Base-by-base conservation (phyloP, 2,113 vertebrate genomes). In the Grus americana region DNA sequence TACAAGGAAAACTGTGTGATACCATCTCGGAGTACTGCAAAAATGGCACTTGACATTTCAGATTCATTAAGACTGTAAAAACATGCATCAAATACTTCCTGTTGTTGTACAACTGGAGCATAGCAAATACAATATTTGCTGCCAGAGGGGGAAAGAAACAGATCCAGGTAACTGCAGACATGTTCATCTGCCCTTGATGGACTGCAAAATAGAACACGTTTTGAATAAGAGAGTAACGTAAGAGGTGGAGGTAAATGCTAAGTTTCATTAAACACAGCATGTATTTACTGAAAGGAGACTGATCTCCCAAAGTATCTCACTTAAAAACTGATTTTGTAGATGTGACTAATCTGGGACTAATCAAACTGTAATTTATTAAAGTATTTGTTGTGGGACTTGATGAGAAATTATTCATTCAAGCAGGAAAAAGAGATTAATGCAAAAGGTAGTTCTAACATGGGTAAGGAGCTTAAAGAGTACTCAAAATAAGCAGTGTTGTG, bases 311-410 rank as follows among this genome's bases (percentile, higher is more conserved):
- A 63, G 65, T 63, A 85, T 21, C 52, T 84, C 16, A 79, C 82
- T 95, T 92, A 55, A 95, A 91, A 91, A 27, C 61, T 94, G 76
- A 49, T 92, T 93, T 74, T 89, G 22, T 74, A 80, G 86, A 57
- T 2, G 2, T 88, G 36, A 49, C 71, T 94, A 88, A 93, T 94
- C 90, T 90, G 62, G 17, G 21, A 83, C 66, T 86, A 92, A 95
- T 94, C 82, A 88, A 95, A 92, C 63, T 76, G 40, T 82, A 88
- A 88, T 94, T 94, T 96, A 82, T 92, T 80, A 58, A 88, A 90
- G 58, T 83, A 70, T 94, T 95, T 95, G 79, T 92, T 93, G 36
- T 79, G 34, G 54, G 46, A 73, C 62, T 92, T 82, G 70, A 84
- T 73, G 73, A 88, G 49, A 90, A 92, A 95, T 92, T 86, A 85